Conservation (phyloP, 2,113 vertebrate genomes). For the Falco punctatus region DNA sequence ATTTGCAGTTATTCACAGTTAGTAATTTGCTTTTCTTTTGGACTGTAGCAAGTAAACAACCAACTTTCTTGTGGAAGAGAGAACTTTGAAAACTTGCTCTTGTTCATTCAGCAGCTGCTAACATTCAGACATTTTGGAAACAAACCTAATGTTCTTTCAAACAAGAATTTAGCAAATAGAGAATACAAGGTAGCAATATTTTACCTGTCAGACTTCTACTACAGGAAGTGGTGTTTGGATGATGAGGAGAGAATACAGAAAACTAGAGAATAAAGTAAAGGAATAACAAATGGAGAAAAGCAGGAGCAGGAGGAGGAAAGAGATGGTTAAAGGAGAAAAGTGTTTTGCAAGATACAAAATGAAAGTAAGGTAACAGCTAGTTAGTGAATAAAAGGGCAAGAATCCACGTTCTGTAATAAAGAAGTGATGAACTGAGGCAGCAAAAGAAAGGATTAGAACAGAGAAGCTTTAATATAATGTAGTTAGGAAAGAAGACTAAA, state of each 20-base stretch:
- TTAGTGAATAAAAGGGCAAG: slow-evolving; percentile 10
- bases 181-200: background rate
- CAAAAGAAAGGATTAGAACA: slow-evolving; percentile 42
- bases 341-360: background rate
- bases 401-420: slow-evolving; percentile 48
- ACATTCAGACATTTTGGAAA: background rate
- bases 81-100: background rate
- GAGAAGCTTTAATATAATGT: slow-evolving; percentile 45
- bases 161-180: background rate
- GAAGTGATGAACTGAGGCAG: slow-evolving; percentile 44
- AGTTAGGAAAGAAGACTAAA: background rate
- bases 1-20: background rate
- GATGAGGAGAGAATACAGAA: background rate
- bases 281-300: background rate
- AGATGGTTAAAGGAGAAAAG: background rate
- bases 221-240: background rate
- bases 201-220: background rate
- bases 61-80: background rate
- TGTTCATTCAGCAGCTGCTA: background rate
- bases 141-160: background rate
- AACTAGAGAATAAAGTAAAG: background rate
- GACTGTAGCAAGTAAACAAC: background rate
- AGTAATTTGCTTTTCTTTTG: background rate
- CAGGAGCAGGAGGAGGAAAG: background rate
- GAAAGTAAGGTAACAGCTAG: background rate